Percentiles rank a stretch among this genome's conserved stretches.
Conservation (phyloP, 2,797 vertebrate species). For the Poeciliopsis gracilis region DNA sequence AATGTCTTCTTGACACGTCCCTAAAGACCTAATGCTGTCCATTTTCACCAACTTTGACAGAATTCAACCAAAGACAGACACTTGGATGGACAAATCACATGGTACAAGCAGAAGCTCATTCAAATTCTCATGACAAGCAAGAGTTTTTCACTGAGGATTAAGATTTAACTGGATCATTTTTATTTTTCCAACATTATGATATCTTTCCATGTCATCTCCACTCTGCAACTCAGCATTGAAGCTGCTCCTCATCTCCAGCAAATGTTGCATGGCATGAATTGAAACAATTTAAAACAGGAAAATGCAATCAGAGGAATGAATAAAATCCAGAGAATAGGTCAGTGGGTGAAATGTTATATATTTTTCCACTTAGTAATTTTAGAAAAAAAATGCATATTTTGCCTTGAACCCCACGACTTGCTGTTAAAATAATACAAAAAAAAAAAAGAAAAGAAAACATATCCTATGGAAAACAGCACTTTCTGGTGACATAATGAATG, state of each 20-base stretch:
- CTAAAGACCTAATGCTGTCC: background rate
- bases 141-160: background rate
- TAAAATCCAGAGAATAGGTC: slow-evolving; percentile 20
- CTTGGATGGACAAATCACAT: slow-evolving; percentile 5
- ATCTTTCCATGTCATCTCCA: slow-evolving; percentile 24
- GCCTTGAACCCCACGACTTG: slow-evolving; percentile 29
- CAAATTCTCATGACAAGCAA: background rate
- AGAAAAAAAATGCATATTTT: slow-evolving; percentile 50
- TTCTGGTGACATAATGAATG: slow-evolving; percentile 42
- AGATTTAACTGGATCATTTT: slow-evolving; percentile 36
- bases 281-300: slow-evolving; percentile 56
- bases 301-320: slow-evolving; percentile 55
- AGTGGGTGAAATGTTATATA: slow-evolving; percentile 28
- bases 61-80: slow-evolving; percentile 48
- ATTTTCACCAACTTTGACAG: slow-evolving; percentile 25
- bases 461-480: slow-evolving; percentile 41
- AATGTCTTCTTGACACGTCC: slow-evolving; percentile 15
- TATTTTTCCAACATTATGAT: slow-evolving; percentile 40
- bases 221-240: slow-evolving; percentile 63
- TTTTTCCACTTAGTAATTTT: slow-evolving; percentile 35
- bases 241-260: slow-evolving; percentile 72
- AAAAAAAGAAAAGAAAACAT: slow-evolving; percentile 27
- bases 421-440: slow-evolving; percentile 40
- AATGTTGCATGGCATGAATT: slow-evolving; percentile 83
- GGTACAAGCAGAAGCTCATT: slow-evolving; percentile 1